Evolutionary conservation across 2,888 invertebrate species (phyloP).

Genomic region (Harmothoe impar): DNA sequence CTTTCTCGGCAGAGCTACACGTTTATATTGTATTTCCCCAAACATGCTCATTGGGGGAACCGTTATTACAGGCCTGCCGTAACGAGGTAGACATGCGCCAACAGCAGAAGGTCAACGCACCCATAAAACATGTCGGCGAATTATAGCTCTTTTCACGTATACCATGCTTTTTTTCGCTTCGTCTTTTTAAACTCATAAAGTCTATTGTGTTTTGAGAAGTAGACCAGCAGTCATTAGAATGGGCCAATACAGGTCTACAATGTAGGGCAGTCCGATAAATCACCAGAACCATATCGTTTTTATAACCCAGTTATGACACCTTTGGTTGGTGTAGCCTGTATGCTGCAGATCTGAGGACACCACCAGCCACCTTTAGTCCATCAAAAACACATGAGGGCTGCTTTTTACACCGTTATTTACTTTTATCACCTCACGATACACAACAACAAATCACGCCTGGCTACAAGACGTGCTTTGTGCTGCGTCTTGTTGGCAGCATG

Average conservation of each 20-base stretch:
- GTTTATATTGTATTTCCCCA: too few relatives aligned
- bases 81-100: too few relatives aligned
- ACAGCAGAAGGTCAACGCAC: too few relatives aligned
- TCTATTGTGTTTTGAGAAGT: too few relatives aligned
- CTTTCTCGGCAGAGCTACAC: too few relatives aligned
- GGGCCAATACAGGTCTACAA: background rate
- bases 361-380: background rate
- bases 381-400: background rate
- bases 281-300: background rate
- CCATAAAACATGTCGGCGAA: too few relatives aligned
- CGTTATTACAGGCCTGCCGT: too few relatives aligned
- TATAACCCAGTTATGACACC: background rate
- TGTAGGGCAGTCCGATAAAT: background rate
- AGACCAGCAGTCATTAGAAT: background rate
- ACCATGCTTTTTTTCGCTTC: too few relatives aligned
- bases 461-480: constrained; percentile 16
- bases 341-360: background rate
- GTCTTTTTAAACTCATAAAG: too few relatives aligned
- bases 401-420: background rate
- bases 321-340: background rate
- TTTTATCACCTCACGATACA: background rate
- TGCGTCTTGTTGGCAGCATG: background rate
- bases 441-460: background rate
- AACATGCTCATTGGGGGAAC: too few relatives aligned
- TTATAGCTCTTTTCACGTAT: too few relatives aligned